Conservation (phyloP, 2,113 vertebrate species). For the Phalacrocorax carbo region DNA sequence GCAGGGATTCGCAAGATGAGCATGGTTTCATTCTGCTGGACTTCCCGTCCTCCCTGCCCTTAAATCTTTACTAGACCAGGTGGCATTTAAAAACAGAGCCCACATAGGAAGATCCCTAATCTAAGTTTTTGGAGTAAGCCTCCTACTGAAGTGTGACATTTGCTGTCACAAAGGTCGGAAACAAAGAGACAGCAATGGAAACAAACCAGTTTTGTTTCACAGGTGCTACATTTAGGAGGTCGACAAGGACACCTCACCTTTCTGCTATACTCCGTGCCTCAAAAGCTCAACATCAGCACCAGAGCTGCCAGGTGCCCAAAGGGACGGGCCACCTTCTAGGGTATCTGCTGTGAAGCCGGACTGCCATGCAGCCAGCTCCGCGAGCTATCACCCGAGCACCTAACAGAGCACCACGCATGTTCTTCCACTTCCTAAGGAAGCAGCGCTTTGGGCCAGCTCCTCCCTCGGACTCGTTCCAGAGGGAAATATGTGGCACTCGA, state of each 20-base stretch:
- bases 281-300: fast-evolving
- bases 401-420: fast-evolving
- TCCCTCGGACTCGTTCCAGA: fast-evolving
- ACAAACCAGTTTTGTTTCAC: not conserved
- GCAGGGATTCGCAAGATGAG: not conserved
- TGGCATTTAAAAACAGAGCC: not conserved
- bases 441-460: not conserved
- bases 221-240: not conserved
- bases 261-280: fast-evolving
- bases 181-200: not conserved
- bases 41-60: fast-evolving
- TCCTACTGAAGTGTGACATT: not conserved
- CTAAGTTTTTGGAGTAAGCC: no score
- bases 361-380: fast-evolving
- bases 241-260: not conserved
- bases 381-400: not conserved
- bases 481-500: not conserved
- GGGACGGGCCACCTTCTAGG: fast-evolving
- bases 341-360: not conserved
- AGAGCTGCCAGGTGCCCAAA: no score
- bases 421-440: no score
- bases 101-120: not conserved
- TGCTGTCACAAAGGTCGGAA: not conserved
- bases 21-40: not conserved
- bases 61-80: not conserved